A percentile compares a stretch with the other conserved stretches of the same genome.
Conservation (phyloP, 2,888 invertebrate species). For the Arctia plantaginis region DNA sequence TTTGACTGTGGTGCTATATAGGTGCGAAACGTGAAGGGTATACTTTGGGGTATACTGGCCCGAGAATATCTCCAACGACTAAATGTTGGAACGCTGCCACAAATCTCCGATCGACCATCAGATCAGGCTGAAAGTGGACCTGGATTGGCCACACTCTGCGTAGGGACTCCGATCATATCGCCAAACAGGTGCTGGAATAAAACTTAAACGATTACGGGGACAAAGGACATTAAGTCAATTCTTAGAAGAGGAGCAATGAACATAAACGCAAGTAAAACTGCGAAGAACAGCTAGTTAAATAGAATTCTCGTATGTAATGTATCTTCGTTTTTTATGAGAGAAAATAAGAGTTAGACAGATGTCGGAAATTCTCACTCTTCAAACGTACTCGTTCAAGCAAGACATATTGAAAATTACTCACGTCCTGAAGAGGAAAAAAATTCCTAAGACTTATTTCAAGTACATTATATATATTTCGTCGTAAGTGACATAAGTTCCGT, state of each 20-base stretch:
- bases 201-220: no score
- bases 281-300: neutral
- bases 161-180: no score
- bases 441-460: slow-evolving; percentile 22
- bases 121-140: no score
- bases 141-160: no score
- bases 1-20: no score
- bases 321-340: neutral
- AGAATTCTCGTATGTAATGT: neutral
- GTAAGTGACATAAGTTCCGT: neutral
- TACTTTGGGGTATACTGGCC: no score
- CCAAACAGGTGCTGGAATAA: no score
- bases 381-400: slow-evolving; percentile 31
- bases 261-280: neutral
- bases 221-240: neutral
- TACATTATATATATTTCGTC: slow-evolving; percentile 14
- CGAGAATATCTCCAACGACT: no score
- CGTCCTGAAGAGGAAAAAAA: slow-evolving; percentile 9
- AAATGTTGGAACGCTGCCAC: no score
- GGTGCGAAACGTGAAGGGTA: no score
- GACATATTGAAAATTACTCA: slow-evolving; percentile 31
- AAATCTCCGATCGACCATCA: no score
- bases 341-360: neutral
- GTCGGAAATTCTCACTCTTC: slow-evolving; percentile 27
- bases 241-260: neutral